phyloP scores from a whole-genome alignment of 2,797 vertebrate genomes.

The Synaphobranchus kaupii region DNA sequence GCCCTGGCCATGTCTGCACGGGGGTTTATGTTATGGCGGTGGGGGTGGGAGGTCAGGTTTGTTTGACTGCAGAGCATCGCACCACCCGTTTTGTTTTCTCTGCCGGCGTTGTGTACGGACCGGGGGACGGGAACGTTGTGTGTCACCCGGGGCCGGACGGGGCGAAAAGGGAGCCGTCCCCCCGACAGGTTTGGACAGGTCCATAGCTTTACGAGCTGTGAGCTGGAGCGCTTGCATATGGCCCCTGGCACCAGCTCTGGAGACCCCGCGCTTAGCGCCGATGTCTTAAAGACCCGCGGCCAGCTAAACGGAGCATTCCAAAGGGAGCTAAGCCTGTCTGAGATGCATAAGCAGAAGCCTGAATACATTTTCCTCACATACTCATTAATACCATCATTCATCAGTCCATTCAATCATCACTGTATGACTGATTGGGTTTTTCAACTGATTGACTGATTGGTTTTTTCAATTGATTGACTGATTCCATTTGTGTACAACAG shows the following conservation, averaged over 20 bases:
- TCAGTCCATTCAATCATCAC: not conserved
- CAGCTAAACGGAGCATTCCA: slow-evolving; percentile 16
- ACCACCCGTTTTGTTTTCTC: slow-evolving; percentile 28
- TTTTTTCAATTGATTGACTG: not conserved
- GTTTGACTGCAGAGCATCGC: slow-evolving; percentile 24
- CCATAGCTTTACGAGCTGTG: slow-evolving; percentile 30
- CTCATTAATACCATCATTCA: not conserved
- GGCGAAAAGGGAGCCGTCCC: not conserved
- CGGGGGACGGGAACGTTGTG: slow-evolving; percentile 5
- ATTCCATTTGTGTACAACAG: too few species aligned
- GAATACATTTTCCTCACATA: not conserved
- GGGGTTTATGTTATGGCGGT: not conserved
- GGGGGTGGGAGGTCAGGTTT: not conserved
- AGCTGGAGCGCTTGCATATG: slow-evolving; percentile 26
- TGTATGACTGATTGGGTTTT: not conserved
- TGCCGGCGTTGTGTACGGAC: slow-evolving; percentile 13
- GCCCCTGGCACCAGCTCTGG: not conserved
- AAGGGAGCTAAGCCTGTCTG: slow-evolving; percentile 2
- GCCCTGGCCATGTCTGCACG: not conserved
- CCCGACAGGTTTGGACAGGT: slow-evolving; percentile 20
- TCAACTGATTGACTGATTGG: not conserved
- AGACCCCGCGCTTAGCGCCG: not conserved
- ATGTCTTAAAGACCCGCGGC: not conserved
- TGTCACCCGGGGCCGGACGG: slow-evolving; percentile 21
- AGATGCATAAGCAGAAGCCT: not conserved